Percentiles rank a stretch among this genome's conserved stretches.
Evolutionary conservation across 64 coral and sea anemone genomes (phyloP).

Genomic region (Cladopsammia gracilis): DNA sequence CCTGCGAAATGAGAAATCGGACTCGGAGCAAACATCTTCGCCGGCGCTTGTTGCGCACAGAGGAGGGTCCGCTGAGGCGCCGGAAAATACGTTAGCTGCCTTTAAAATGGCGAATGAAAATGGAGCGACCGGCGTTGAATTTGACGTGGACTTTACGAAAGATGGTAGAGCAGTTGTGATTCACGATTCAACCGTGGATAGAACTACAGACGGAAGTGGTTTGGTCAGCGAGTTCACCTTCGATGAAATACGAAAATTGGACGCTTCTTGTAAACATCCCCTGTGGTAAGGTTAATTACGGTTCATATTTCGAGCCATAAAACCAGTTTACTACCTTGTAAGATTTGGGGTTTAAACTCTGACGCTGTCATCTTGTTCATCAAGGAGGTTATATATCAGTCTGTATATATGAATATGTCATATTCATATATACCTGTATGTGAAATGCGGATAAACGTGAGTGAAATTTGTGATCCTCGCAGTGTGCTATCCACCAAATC

Average conservation of each 20-base stretch:
- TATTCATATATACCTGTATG: neutral
- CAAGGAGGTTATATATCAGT: too few relatives aligned
- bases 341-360: too few relatives aligned
- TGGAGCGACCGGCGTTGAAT: constrained; percentile 82
- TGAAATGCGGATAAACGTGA: neutral
- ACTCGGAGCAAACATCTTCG: constrained; percentile 48
- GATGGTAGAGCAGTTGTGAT: constrained; percentile 92
- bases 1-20: constrained; percentile 61
- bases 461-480: too few relatives aligned
- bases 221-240: constrained; percentile 72
- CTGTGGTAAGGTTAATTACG: constrained; percentile 47
- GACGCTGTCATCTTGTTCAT: too few relatives aligned
- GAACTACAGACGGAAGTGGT: constrained; percentile 88
- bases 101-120: constrained; percentile 91
- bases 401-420: neutral
- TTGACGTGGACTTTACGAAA: constrained; percentile 94
- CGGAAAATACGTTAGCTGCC: constrained; percentile 90
- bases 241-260: constrained; percentile 69
- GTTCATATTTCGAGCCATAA: too few relatives aligned
- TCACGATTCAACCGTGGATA: constrained; percentile 87
- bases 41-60: constrained; percentile 76
- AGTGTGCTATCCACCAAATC: too few relatives aligned
- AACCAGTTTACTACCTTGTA: too few relatives aligned
- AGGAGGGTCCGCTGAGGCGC: constrained; percentile 78
- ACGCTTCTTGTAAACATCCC: constrained; percentile 75